Percentiles rank a stretch among this genome's conserved stretches.
Conservation (phyloP, 1,140 invertebrate species). For the Rhagoletis zephyria region DNA sequence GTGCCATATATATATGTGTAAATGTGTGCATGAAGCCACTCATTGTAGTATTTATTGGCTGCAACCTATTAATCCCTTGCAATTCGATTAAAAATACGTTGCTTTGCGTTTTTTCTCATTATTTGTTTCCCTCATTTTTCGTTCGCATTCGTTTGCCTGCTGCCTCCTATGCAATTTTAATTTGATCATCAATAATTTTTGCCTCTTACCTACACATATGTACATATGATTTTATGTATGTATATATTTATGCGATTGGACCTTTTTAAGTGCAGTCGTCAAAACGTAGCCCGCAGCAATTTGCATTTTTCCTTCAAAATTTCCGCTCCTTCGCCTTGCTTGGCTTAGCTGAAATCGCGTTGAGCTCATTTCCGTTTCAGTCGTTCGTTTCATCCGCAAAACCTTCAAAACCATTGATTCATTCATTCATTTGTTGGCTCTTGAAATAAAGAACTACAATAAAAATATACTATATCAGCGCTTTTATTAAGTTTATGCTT, state of each 20-base stretch:
- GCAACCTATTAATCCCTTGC: conserved; percentile 9
- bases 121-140: conserved; percentile 27
- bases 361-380: conserved; percentile 38
- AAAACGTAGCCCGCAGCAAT: neutral
- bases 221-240: neutral
- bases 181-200: conserved; percentile 42
- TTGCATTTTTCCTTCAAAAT: conserved; percentile 20
- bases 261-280: neutral
- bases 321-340: neutral
- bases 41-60: neutral
- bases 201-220: neutral
- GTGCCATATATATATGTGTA: no score
- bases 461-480: neutral
- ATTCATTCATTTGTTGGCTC: neutral
- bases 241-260: neutral
- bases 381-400: neutral
- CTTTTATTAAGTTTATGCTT: conserved; percentile 34
- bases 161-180: conserved; percentile 6
- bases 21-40: neutral
- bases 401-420: neutral
- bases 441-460: neutral
- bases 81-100: conserved; percentile 33
- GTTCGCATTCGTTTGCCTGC: neutral
- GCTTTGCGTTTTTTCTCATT: neutral
- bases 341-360: neutral